phyloP scores from a whole-genome alignment of 2,888 invertebrate genomes.

The Charanyca ferruginea region DNA sequence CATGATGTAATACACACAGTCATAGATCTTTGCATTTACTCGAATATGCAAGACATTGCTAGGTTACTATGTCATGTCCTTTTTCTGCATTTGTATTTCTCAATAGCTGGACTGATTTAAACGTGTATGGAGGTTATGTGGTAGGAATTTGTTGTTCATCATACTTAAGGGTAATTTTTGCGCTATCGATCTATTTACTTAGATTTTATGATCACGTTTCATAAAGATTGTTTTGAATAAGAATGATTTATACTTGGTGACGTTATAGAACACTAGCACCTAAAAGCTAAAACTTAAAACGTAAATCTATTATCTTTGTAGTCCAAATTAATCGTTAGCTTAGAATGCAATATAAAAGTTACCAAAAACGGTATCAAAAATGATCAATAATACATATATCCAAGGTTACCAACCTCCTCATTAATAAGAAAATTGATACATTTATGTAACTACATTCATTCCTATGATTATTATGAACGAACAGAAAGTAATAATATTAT shows the following conservation, averaged over 20 bases:
- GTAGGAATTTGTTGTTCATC: constrained; percentile 16
- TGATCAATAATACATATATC: not conserved
- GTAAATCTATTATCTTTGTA: not conserved
- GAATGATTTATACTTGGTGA: constrained; percentile 21
- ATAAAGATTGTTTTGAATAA: constrained; percentile 3
- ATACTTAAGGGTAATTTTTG: constrained; percentile 11
- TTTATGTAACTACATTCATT: constrained; percentile 17
- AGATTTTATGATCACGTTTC: constrained; percentile 4
- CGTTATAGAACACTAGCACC: not conserved
- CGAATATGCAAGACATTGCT: constrained; percentile 42
- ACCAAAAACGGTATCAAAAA: not conserved
- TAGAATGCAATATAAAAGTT: constrained; percentile 20
- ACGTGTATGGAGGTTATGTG: constrained; percentile 15
- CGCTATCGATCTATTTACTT: constrained; percentile 23
- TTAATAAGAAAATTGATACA: not conserved
- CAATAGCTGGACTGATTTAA: constrained; percentile 21
- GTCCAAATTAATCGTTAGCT: constrained; percentile 26
- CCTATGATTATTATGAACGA: constrained; percentile 22
- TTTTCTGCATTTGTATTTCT: constrained; percentile 20
- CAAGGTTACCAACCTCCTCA: constrained; percentile 10
- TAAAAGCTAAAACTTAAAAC: not conserved
- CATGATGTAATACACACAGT: constrained; percentile 1
- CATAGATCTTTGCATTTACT: constrained; percentile 31
- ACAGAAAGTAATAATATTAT: constrained; percentile 13
- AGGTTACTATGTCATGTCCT: not conserved